These are phyloP conservation scores for Lomographa bimaculata DNA, from an alignment of 2,888 invertebrate genomes.

Conservation along the genomic window DNA sequence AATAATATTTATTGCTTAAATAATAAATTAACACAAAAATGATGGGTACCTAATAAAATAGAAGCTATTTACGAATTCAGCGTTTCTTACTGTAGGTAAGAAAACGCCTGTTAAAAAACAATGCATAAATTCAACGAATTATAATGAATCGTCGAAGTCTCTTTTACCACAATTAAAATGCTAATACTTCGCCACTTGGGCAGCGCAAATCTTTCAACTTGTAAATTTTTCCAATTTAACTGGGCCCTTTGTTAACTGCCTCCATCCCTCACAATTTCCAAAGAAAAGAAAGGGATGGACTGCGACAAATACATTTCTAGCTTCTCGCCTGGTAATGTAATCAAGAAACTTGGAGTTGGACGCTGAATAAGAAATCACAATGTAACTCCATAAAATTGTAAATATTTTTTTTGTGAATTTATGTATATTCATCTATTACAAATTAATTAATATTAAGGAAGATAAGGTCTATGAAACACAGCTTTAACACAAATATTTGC, in stretches of 20 bases:
- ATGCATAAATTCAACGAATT: constrained; percentile 44
- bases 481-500: too few species aligned
- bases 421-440: neutral
- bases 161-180: constrained; percentile 59
- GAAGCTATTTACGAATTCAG: too few species aligned
- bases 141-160: constrained; percentile 46
- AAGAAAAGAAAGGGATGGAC: constrained; percentile 29
- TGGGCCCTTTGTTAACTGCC: constrained; percentile 51
- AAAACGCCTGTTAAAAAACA: constrained; percentile 34
- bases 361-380: constrained; percentile 23
- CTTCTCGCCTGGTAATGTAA: constrained; percentile 28
- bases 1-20: too few species aligned
- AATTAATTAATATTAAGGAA: too few species aligned
- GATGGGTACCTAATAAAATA: too few species aligned
- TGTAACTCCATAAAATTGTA: constrained; percentile 2
- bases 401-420: constrained; percentile 5
- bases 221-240: constrained; percentile 66
- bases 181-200: constrained; percentile 58
- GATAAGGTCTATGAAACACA: neutral
- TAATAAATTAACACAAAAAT: too few species aligned
- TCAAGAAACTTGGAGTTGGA: constrained; percentile 22
- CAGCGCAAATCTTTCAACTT: constrained; percentile 58
- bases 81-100: too few species aligned
- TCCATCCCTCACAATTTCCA: constrained; percentile 42
- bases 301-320: constrained; percentile 32